Percentiles rank a stretch among this genome's conserved stretches.
Conservation (phyloP, 92 coral and sea anemone species). For the Meandrina meandrites region DNA sequence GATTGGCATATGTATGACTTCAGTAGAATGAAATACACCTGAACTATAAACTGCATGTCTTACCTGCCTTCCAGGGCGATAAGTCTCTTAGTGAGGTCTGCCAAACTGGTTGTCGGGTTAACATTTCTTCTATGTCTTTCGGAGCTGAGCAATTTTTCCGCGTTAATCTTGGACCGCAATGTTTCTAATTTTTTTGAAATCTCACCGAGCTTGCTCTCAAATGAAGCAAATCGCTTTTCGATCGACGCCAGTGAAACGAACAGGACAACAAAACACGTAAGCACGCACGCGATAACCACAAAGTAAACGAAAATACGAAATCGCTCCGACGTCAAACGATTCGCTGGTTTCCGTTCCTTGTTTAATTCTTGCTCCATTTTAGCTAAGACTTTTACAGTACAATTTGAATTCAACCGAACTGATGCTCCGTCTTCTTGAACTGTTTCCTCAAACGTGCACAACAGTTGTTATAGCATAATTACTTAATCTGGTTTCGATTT, state of each 20-base stretch:
- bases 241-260: not conserved
- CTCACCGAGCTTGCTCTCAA: not conserved
- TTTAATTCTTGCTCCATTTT: constrained; percentile 12
- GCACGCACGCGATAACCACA: not conserved
- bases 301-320: not conserved
- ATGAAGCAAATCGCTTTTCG: constrained; percentile 5
- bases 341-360: not conserved
- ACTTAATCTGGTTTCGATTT: too few species aligned
- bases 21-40: too few species aligned
- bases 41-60: too few species aligned
- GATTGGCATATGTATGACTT: too few species aligned
- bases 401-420: not conserved
- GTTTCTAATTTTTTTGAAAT: not conserved
- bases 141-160: not conserved
- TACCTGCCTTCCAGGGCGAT: not conserved
- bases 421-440: not conserved
- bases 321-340: not conserved
- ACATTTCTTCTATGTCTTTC: not conserved
- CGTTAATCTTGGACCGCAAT: not conserved
- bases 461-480: too few species aligned
- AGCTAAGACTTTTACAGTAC: not conserved
- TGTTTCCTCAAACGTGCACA: too few species aligned
- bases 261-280: not conserved
- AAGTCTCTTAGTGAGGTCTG: constrained; percentile 1
- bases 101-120: constrained; percentile 4